Conservation (phyloP, 2,113 vertebrate genomes). For the Mesitornis unicolor region DNA sequence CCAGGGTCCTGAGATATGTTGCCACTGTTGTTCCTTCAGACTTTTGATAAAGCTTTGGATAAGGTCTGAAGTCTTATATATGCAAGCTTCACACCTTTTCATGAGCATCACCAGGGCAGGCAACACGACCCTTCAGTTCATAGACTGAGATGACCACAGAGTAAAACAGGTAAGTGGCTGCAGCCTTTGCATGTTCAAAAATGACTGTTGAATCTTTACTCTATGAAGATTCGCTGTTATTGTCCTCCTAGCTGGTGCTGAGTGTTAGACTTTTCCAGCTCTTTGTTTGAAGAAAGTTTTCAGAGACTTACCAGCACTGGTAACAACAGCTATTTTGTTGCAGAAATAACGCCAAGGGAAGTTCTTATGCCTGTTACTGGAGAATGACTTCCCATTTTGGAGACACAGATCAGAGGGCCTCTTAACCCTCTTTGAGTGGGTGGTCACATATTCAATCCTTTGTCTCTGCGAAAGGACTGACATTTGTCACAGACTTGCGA, state of each 20-base stretch:
- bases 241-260: fast-evolving
- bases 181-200: background rate
- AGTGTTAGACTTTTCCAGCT: background rate
- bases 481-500: background rate
- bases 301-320: background rate
- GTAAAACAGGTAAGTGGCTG: background rate
- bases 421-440: background rate
- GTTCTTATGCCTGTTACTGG: background rate
- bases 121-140: fast-evolving
- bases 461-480: background rate
- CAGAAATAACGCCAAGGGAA: background rate
- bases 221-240: background rate
- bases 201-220: background rate
- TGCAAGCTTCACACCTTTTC: background rate
- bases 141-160: background rate
- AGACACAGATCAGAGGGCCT: background rate
- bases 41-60: background rate
- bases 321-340: background rate
- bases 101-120: background rate
- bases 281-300: background rate
- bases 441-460: background rate
- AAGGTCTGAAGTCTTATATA: background rate
- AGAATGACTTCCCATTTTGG: background rate
- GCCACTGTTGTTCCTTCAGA: background rate
- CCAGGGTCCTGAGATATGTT: background rate